These are phyloP conservation scores for Archaeoteleia sp. DNA, from an alignment of 2,888 invertebrate species.

Conservation along the genomic window DNA sequence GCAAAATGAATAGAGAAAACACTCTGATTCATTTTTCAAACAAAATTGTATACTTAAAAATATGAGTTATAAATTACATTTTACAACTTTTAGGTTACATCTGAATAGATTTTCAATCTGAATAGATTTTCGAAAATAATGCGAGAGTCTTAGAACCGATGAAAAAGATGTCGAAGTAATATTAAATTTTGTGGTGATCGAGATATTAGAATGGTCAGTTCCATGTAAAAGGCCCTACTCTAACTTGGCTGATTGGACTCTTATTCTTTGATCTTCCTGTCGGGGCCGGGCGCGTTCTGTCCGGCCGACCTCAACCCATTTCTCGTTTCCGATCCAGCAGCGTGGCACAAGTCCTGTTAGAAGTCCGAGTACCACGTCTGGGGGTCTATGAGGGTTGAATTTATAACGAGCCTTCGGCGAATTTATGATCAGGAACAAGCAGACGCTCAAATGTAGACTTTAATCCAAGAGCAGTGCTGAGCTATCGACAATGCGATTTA, in stretches of 20 bases:
- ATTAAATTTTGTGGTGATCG: constrained; percentile 40
- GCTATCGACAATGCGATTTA: constrained; percentile 73
- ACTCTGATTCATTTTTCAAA: no score
- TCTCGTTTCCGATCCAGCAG: constrained; percentile 47
- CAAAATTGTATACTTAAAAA: no score
- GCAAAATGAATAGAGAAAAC: no score
- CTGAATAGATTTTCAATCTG: no score
- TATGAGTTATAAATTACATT: no score
- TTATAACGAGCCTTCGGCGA: constrained; percentile 66
- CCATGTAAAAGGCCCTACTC: constrained; percentile 35
- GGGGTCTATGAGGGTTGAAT: constrained; percentile 64
- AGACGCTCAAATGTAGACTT: constrained; percentile 72
- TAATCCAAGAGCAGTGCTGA: constrained; percentile 70
- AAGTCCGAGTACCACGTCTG: constrained; percentile 51
- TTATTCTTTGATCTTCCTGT: constrained; percentile 51
- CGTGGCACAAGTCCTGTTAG: constrained; percentile 49
- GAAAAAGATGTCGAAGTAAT: constrained; percentile 43
- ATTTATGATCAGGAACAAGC: constrained; percentile 65
- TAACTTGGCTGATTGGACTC: constrained; percentile 44
- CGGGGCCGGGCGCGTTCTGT: constrained; percentile 28
- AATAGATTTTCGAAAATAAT: no score
- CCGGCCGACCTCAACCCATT: constrained; percentile 32
- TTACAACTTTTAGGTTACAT: no score
- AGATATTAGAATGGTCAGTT: constrained; percentile 41
- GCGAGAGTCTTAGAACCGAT: constrained; percentile 13